A percentile compares a stretch with the other conserved stretches of the same genome.
phyloP scores from a whole-genome alignment of 2,113 vertebrate genomes.

The Siniperca chuatsi region DNA sequence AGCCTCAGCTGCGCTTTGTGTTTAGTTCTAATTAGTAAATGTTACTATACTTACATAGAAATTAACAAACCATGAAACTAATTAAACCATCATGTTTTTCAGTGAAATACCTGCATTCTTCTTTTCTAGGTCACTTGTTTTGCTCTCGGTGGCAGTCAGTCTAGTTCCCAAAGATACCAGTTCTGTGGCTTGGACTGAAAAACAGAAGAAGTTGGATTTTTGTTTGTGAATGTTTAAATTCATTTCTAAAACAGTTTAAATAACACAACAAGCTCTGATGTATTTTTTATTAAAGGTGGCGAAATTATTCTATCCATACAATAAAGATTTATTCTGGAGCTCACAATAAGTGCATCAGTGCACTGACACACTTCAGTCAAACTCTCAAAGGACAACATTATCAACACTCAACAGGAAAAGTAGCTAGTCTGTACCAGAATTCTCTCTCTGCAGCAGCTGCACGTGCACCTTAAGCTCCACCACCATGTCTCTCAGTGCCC shows the following conservation, averaged over 20 bases:
- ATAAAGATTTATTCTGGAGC: not conserved
- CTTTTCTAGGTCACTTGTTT: conserved; percentile 5
- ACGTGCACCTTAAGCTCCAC: not conserved
- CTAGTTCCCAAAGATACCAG: not conserved
- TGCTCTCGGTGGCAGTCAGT: not conserved
- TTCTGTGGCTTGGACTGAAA: not conserved
- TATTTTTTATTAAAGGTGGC: too few species aligned
- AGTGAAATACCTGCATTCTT: conserved; percentile 1
- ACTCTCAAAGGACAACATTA: not conserved
- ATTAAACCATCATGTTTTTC: not conserved
- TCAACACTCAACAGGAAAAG: not conserved
- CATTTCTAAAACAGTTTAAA: not conserved
- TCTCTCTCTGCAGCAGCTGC: conserved; percentile 2
- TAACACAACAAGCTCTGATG: not conserved
- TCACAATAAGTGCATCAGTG: not conserved
- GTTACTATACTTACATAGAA: too few species aligned
- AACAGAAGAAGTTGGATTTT: not conserved
- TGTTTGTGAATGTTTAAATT: not conserved
- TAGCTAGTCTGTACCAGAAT: conserved; percentile 6
- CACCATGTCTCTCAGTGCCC: not conserved
- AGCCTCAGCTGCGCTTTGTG: too few species aligned
- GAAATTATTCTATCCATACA: too few species aligned
- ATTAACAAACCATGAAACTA: not conserved
- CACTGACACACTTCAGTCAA: not conserved
- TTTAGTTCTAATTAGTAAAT: too few species aligned